Conservation (phyloP, 2,797 vertebrate genomes). For the Paratrypauchen microcephalus region DNA sequence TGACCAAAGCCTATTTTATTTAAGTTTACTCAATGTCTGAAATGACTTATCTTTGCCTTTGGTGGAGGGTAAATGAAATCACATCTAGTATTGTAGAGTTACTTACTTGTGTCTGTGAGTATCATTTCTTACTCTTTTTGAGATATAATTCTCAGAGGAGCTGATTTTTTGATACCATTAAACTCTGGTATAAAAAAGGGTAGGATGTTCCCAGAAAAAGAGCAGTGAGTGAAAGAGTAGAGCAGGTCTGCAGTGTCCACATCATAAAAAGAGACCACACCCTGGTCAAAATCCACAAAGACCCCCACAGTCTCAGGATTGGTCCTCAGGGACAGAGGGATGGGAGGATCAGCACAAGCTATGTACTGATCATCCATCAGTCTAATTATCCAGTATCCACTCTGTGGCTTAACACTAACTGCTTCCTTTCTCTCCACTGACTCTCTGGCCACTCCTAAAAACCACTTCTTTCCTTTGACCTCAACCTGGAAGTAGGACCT, state of each 20-base stretch:
- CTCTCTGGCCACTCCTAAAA: slow-evolving; percentile 1
- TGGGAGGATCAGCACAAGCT: background rate
- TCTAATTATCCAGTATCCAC: background rate
- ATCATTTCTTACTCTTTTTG: background rate
- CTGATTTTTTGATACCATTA: background rate
- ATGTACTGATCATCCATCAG: background rate
- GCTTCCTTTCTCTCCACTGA: background rate
- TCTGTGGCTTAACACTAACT: background rate
- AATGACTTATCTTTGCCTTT: no score
- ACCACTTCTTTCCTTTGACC: background rate
- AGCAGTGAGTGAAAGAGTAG: background rate
- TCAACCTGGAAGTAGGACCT: slow-evolving; percentile 5
- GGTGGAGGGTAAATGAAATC: no score
- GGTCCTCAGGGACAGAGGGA: background rate
- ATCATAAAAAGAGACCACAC: slow-evolving; percentile 11
- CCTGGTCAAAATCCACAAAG: background rate
- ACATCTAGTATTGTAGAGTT: no score
- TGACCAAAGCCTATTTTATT: no score
- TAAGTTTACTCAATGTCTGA: no score
- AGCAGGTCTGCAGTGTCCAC: slow-evolving; percentile 3
- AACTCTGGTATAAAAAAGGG: background rate
- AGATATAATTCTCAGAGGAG: background rate
- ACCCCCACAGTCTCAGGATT: background rate
- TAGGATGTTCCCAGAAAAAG: background rate
- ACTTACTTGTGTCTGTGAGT: no score